Percentiles rank a stretch among this genome's conserved stretches.
Conservation (phyloP, 2,797 vertebrate genomes). For the Coluber constrictor region DNA sequence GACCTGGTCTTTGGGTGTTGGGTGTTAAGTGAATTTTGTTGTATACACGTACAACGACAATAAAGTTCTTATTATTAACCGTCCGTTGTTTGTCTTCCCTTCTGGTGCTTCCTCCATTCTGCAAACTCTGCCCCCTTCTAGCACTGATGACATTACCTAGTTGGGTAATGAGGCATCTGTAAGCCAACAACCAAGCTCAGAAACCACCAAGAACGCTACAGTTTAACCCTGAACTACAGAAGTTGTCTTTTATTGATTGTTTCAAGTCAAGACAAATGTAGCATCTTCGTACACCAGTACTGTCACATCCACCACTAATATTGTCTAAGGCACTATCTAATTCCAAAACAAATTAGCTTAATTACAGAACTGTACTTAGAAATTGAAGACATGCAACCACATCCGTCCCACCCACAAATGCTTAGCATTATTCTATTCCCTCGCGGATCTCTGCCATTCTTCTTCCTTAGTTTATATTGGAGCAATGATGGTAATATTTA, state of each 20-base stretch:
- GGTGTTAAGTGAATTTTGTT: no score
- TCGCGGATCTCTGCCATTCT: conserved; percentile 24
- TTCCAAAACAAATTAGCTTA: conserved; percentile 63
- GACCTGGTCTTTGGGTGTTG: no score
- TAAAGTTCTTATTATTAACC: no score
- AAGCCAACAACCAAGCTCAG: neutral
- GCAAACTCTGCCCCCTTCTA: neutral
- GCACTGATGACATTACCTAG: neutral
- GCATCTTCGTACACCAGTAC: conserved; percentile 30
- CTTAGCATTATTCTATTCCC: conserved; percentile 54
- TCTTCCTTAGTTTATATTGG: conserved; percentile 47
- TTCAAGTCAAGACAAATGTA: conserved; percentile 36
- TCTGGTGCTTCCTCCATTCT: neutral
- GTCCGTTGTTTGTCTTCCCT: neutral
- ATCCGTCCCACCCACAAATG: neutral
- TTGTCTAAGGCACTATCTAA: conserved; percentile 49
- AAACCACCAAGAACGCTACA: neutral
- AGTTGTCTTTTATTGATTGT: neutral
- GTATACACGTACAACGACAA: no score
- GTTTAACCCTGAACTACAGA: neutral
- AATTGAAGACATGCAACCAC: conserved; percentile 37
- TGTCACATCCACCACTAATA: conserved; percentile 40
- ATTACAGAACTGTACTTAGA: conserved; percentile 41
- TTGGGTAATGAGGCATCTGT: neutral
- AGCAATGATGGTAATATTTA: conserved; percentile 63